These are phyloP conservation scores for Cyanoderma ruficeps DNA, from an alignment of 2,113 vertebrate genomes.

Conservation along the genomic window DNA sequence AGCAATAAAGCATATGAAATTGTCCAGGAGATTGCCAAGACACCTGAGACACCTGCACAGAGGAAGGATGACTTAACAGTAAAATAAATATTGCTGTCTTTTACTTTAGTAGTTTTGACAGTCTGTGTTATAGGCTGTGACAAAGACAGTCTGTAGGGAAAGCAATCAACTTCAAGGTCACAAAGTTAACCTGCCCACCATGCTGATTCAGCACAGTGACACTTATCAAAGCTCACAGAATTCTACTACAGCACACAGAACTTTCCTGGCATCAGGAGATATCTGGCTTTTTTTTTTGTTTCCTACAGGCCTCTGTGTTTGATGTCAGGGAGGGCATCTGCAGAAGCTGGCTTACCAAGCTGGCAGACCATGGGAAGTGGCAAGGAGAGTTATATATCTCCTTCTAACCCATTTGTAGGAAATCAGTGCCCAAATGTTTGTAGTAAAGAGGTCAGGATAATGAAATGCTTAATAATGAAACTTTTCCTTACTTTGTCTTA, in stretches of 20 bases:
- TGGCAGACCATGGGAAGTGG: constrained; percentile 35
- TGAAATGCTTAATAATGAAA: background rate
- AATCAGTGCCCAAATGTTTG: background rate
- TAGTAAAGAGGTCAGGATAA: background rate
- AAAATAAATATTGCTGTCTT: constrained; percentile 37
- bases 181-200: constrained; percentile 50
- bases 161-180: constrained; percentile 44
- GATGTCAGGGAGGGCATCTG: constrained; percentile 62
- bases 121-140: constrained; percentile 32
- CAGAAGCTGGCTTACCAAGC: constrained; percentile 43
- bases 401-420: constrained; percentile 4
- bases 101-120: background rate
- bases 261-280: constrained; percentile 39
- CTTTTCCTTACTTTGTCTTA: background rate
- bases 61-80: background rate
- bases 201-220: constrained; percentile 45
- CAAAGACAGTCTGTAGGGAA: constrained; percentile 44
- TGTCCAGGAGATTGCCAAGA: background rate
- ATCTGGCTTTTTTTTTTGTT: constrained; percentile 46
- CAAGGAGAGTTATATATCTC: constrained; percentile 57
- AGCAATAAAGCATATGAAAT: background rate
- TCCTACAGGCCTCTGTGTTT: constrained; percentile 18
- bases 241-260: constrained; percentile 21
- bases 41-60: background rate
- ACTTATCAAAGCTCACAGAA: constrained; percentile 30